phyloP scores from a whole-genome alignment of 2,113 vertebrate genomes.

The Panthera uncia region DNA sequence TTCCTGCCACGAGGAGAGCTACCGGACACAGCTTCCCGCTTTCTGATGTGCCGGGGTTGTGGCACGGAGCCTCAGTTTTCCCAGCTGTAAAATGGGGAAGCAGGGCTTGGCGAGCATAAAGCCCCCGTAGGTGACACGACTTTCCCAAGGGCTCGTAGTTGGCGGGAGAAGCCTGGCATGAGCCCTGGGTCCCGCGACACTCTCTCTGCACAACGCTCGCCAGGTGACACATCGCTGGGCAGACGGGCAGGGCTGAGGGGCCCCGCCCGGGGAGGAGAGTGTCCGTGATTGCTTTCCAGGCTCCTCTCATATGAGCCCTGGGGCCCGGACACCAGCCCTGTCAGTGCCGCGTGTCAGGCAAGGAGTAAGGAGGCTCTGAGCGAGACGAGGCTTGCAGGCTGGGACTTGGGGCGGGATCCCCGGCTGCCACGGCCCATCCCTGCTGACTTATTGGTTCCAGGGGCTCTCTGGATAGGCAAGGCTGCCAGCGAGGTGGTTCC shows the following conservation, averaged over 20 bases:
- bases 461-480: background rate
- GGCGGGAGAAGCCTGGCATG: background rate
- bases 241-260: background rate
- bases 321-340: background rate
- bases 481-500: background rate
- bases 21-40: fast-evolving
- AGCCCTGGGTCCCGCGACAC: background rate
- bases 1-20: fast-evolving
- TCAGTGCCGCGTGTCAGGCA: too few relatives aligned
- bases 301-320: background rate
- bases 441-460: background rate
- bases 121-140: fast-evolving
- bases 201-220: background rate
- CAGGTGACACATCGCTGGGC: too few relatives aligned
- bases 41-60: too few relatives aligned
- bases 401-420: background rate
- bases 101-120: background rate
- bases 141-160: background rate
- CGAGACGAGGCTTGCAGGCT: fast-evolving
- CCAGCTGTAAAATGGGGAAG: background rate
- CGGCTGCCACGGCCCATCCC: background rate
- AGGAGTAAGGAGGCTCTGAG: background rate
- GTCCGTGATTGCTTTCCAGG: background rate
- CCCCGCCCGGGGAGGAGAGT: too few relatives aligned
- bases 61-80: background rate